phyloP scores from a whole-genome alignment of 2,113 vertebrate genomes.

The Saimiri boliviensis region DNA sequence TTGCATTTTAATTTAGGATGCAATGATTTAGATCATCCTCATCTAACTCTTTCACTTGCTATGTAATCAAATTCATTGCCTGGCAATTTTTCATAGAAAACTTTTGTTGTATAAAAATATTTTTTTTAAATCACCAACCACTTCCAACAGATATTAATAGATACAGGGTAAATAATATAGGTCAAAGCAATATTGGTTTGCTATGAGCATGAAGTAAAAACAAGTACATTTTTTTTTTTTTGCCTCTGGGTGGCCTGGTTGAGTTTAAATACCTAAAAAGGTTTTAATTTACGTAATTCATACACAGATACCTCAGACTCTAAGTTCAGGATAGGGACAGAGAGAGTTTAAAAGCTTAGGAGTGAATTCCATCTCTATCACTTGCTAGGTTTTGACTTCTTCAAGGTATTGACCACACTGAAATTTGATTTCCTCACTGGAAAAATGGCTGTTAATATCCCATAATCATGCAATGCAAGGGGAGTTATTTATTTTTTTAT shows the following conservation, averaged over 20 bases:
- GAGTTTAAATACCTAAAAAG: conserved; percentile 18
- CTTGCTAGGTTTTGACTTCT: not conserved
- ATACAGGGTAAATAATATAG: not conserved
- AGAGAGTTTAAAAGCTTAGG: not conserved
- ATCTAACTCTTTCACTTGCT: not conserved
- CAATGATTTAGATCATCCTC: not conserved
- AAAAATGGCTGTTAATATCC: not conserved
- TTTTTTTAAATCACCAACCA: not conserved
- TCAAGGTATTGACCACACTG: not conserved
- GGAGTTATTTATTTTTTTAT: not conserved
- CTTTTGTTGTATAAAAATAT: not conserved
- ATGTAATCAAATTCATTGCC: conserved; percentile 35
- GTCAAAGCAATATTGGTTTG: not conserved
- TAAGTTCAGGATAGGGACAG: not conserved
- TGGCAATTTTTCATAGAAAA: not conserved
- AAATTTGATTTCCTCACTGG: not conserved
- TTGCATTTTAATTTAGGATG: conserved; percentile 12
- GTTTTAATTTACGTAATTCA: not conserved
- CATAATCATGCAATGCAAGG: not conserved
- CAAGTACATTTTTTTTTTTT: not conserved
- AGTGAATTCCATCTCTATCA: not conserved
- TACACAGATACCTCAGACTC: not conserved
- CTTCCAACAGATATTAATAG: not conserved
- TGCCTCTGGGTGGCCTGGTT: not conserved
- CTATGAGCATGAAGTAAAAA: not conserved